A percentile compares a stretch with the other conserved stretches of the same genome.
Conservation (phyloP, 2,113 vertebrate genomes). For the Serranochromis macrocephalus region DNA sequence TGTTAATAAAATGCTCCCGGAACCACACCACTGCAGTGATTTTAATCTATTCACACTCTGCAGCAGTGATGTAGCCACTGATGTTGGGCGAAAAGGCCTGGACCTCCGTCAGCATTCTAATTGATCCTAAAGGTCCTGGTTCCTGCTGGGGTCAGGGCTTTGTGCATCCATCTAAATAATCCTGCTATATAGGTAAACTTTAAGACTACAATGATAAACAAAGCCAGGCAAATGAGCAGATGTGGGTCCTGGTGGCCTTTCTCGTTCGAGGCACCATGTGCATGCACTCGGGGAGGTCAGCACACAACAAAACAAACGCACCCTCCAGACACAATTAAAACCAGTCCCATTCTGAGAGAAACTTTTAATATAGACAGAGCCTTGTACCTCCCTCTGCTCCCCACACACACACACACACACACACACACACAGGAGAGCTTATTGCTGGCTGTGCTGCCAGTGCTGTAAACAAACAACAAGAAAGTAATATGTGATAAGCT, state of each 20-base stretch:
- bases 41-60: background rate
- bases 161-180: background rate
- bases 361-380: constrained; percentile 23
- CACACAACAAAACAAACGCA: constrained; percentile 22
- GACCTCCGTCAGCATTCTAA: background rate
- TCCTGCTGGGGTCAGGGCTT: background rate
- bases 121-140: background rate
- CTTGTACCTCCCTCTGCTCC: background rate
- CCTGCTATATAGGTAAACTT: background rate
- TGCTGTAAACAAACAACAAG: constrained; percentile 21
- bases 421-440: background rate
- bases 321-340: constrained; percentile 56
- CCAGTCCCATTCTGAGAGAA: background rate
- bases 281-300: constrained; percentile 24
- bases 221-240: background rate
- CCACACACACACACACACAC: background rate
- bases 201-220: background rate
- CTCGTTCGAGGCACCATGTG: constrained; percentile 26
- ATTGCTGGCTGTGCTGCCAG: background rate
- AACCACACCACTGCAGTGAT: background rate
- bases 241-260: background rate
- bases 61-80: background rate
- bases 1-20: background rate
- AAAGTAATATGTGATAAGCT: constrained; percentile 3
- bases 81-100: background rate